Evolutionary conservation across 2,888 invertebrate genomes (phyloP).

Genomic region (Oscheius sp.): DNA sequence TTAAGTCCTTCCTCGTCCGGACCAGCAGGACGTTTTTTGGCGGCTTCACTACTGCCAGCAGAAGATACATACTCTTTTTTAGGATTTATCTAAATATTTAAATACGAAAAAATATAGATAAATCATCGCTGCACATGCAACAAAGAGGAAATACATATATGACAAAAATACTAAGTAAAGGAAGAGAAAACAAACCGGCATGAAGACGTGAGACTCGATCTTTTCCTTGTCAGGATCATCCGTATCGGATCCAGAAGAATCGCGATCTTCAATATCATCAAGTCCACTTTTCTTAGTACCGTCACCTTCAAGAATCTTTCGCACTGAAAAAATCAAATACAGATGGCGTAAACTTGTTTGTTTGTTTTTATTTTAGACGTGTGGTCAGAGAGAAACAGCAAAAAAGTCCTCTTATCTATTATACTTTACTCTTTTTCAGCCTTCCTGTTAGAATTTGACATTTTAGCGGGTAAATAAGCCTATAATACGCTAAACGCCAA

Average conservation of each 20-base stretch:
- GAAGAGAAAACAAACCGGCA: constrained; percentile 48
- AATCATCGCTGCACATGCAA: too few relatives aligned
- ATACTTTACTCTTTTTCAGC: too few relatives aligned
- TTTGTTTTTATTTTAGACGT: too few relatives aligned
- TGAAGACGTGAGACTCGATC: constrained; percentile 65
- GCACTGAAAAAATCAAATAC: constrained; percentile 44
- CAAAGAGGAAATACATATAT: not conserved
- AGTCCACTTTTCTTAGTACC: constrained; percentile 38
- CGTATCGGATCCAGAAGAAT: constrained; percentile 70
- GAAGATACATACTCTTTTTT: constrained; percentile 10
- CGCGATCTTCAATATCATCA: constrained; percentile 49
- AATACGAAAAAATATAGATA: too few relatives aligned
- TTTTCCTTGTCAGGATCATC: constrained; percentile 72
- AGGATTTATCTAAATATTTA: not conserved
- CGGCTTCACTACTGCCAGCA: too few relatives aligned
- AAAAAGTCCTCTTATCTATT: too few relatives aligned
- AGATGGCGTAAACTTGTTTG: too few relatives aligned
- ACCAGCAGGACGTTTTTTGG: constrained; percentile 37
- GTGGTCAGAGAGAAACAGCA: too few relatives aligned
- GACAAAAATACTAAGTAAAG: too few relatives aligned
- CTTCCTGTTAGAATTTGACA: too few relatives aligned
- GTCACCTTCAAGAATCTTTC: constrained; percentile 48
- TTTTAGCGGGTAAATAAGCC: too few relatives aligned
- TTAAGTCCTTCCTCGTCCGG: constrained; percentile 31
- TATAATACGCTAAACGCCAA: too few relatives aligned